Base-by-base conservation (phyloP, 2,113 vertebrate species). In the Arenaria interpres region DNA sequence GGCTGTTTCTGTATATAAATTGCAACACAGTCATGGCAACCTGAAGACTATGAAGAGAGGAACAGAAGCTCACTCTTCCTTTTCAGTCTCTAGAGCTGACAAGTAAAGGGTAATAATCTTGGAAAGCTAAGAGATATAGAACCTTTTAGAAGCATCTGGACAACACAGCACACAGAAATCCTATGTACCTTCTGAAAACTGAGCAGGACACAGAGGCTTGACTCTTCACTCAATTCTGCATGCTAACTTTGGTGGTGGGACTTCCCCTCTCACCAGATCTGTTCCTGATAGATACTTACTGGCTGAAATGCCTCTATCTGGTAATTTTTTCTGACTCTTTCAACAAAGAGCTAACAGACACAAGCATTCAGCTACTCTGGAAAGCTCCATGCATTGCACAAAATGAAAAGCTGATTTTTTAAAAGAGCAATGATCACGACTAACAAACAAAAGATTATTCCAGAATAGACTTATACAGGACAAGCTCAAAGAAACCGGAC, bases 341-440 rank as follows among this genome's bases (percentile, higher is more conserved):
- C 56, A 93, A 66, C 32, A 84, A 77, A 56, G 22, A 46, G 18
- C 68, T 63, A 93, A 82, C 59, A 81, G 46, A 72, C 33, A 78
- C 8, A 68, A 89, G 43, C 69, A 56, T 50, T 67, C 39, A 21
- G 35, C 64, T 64, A 87, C 48, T 62, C 80, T 72, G 75, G 83
- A 88, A 93, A 89, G 39, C 48, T 85, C 86, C 60, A 62, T 7
- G 17, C 37, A 59, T 24, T 54, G n/a, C 39, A 92, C 37, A 88
- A 91, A 96, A 86, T 35, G 14, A 93, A 84, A 94, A 84, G 60
- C 27, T 81, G 35, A 17, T 81, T 77, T 95, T 71, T 89, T 48
- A 54, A 83, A 71, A 88, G 37, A 90, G n/a, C 2, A 0, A 43
- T 32, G 37, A 90, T 89, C 72, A 72, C 3, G 18, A 90, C 60